Evolutionary conservation across 2,888 invertebrate species (phyloP).

Genomic region (Tridacna gigas): DNA sequence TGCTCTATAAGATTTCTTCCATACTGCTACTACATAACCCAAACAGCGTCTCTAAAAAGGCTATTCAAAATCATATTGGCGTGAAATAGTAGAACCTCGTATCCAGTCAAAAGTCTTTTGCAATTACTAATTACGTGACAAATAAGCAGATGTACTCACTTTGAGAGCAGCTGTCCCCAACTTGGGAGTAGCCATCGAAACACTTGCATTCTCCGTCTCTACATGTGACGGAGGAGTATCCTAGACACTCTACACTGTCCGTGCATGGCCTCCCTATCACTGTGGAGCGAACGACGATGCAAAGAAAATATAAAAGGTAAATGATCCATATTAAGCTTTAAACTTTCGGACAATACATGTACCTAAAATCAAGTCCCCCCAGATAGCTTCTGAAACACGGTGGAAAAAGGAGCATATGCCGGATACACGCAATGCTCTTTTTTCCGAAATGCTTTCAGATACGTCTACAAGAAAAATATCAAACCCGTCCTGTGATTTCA

Average conservation of each 20-base stretch:
- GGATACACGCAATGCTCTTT: background rate
- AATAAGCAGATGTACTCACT: constrained; percentile 4
- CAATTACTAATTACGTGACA: background rate
- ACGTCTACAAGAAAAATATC: background rate
- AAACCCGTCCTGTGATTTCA: too few relatives aligned
- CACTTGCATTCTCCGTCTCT: background rate
- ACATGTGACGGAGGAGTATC: background rate
- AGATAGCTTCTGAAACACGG: background rate
- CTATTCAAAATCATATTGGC: background rate
- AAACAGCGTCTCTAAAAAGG: too few relatives aligned
- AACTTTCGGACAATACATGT: background rate
- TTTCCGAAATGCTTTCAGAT: background rate
- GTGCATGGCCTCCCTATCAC: constrained; percentile 4
- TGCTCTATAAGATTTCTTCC: too few relatives aligned
- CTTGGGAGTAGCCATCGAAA: background rate
- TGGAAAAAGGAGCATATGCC: background rate
- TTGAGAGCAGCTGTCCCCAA: background rate
- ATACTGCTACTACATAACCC: too few relatives aligned
- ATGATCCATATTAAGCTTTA: background rate
- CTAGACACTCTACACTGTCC: constrained; percentile 1
- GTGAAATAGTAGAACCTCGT: background rate
- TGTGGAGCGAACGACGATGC: background rate
- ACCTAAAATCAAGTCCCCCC: background rate
- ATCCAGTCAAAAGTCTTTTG: background rate
- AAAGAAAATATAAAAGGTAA: background rate